Percentiles rank a stretch among this genome's conserved stretches.
phyloP scores from a whole-genome alignment of 1,140 invertebrate genomes.

The Drosophila teissieri region DNA sequence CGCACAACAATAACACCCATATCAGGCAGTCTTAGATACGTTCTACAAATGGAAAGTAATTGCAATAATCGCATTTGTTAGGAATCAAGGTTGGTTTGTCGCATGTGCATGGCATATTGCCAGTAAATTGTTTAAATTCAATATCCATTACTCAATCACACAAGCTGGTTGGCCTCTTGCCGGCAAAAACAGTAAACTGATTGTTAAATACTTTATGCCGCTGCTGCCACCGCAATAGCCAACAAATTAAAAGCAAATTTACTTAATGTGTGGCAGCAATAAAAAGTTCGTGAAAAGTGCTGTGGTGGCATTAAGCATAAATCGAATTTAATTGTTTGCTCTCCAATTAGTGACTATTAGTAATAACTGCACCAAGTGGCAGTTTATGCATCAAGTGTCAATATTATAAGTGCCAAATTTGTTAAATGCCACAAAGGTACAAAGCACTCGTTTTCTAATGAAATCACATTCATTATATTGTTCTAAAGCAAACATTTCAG shows the following conservation, averaged over 20 bases:
- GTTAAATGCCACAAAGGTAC: too few relatives aligned
- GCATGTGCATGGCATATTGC: neutral
- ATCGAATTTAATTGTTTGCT: slow-evolving; percentile 11
- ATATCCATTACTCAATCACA: neutral
- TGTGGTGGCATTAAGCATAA: slow-evolving; percentile 24
- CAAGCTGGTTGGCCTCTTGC: slow-evolving; percentile 1
- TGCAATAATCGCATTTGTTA: slow-evolving; percentile 29
- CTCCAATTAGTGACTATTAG: slow-evolving; percentile 11
- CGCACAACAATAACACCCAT: slow-evolving; percentile 19
- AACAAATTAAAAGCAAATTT: slow-evolving; percentile 40
- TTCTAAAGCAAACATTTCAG: too few relatives aligned
- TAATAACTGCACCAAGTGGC: neutral
- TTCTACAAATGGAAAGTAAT: slow-evolving; percentile 29
- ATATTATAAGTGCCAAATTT: neutral
- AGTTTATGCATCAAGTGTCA: neutral
- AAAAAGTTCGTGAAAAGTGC: slow-evolving; percentile 17
- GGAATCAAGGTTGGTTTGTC: slow-evolving; percentile 23
- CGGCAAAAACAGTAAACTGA: slow-evolving; percentile 13
- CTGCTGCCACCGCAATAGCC: slow-evolving; percentile 20
- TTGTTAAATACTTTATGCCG: slow-evolving; percentile 32
- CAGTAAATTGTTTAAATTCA: slow-evolving; percentile 24
- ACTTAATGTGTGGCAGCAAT: slow-evolving; percentile 27
- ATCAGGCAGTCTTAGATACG: slow-evolving; percentile 41
- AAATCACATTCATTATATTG: neutral
- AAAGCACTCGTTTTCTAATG: neutral